Evolutionary conservation across 2,113 vertebrate species (phyloP), one percentile per base, ranked within the genome.

Genomic region (Tupaia tana): DNA sequence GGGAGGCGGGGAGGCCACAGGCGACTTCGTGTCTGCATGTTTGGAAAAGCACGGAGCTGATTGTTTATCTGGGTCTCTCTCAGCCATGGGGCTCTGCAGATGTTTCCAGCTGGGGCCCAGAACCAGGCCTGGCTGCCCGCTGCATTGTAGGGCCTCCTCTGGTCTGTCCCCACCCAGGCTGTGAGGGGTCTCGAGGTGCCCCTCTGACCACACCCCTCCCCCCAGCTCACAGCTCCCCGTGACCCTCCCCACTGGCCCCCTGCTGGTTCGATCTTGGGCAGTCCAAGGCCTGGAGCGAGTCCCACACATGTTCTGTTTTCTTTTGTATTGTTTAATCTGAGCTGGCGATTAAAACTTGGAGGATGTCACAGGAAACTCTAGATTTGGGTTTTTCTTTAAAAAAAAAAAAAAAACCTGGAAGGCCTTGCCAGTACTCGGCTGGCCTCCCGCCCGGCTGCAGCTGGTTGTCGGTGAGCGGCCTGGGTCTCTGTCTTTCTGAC

Each of bases 161-260:
- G 0, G 5, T 52, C 67, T 34, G 8, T 73, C 89, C 11, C n/a
- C 87, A 19, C 84, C n/a, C 56, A 9, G 63, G 52, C 59, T 31
- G 52, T 54, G 7, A 3, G 75, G n/a, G 75, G 11, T 14, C 43
- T 58, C 15, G 15, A 19, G 16, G 77, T 3, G 6, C 29, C 52
- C 34, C 63, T 34, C 54, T 3, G 3, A 15, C 59, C 12, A 9
- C 10, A 13, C 22, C 63, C 78, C 74, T 25, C 63, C 78, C 74
- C 4, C 0, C 0, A 0, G 74, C 56, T 20, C 4, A 7, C n/a
- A 9, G 87, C 61, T 31, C 18, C 15, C 29, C 6, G 31, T 1
- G 2, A 6, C 52, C 80, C 56, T 19, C 79, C 0, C 2, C 1
- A 0, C 5, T 9, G 0, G 9, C 79, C 52, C 1, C 58, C 22